These are phyloP conservation scores for Andrena dorsata DNA, from an alignment of 2,888 invertebrate species.

Conservation along the genomic window DNA sequence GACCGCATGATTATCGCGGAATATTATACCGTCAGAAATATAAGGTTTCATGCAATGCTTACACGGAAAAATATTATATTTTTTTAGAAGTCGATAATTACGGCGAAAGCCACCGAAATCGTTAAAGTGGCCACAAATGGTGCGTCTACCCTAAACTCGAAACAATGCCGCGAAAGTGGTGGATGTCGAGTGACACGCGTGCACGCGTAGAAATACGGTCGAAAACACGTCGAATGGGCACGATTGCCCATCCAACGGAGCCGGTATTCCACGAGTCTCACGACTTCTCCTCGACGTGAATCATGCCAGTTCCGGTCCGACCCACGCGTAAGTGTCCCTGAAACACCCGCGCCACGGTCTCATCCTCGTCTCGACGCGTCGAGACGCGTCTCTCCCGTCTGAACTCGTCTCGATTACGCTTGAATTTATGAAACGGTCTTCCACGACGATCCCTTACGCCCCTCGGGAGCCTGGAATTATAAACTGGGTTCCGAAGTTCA, in stretches of 20 bases:
- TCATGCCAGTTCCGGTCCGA: constrained; percentile 84
- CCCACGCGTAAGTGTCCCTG: constrained; percentile 81
- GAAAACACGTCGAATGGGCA: constrained; percentile 27
- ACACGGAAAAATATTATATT: too few relatives aligned
- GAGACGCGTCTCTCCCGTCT: constrained; percentile 55
- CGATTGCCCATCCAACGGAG: constrained; percentile 45
- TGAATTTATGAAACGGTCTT: constrained; percentile 59
- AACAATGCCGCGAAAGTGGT: not conserved
- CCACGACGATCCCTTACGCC: constrained; percentile 12
- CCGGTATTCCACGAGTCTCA: constrained; percentile 76
- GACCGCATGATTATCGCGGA: not conserved
- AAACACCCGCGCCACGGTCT: constrained; percentile 69
- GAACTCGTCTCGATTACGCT: constrained; percentile 65
- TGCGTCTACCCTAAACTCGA: too few relatives aligned
- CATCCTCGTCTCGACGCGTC: constrained; percentile 63
- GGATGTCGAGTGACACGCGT: not conserved
- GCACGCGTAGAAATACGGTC: constrained; percentile 6
- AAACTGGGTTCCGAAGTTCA: constrained; percentile 29
- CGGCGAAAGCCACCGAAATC: too few relatives aligned
- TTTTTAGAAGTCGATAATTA: too few relatives aligned
- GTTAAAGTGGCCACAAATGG: too few relatives aligned
- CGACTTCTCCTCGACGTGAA: constrained; percentile 80
- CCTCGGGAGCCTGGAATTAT: not conserved
- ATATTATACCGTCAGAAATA: too few relatives aligned
- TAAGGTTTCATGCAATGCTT: too few relatives aligned